Evolutionary conservation across 2,797 vertebrate genomes (phyloP), one percentile per base, ranked within the genome.

Genomic region (Onychomys torridus): DNA sequence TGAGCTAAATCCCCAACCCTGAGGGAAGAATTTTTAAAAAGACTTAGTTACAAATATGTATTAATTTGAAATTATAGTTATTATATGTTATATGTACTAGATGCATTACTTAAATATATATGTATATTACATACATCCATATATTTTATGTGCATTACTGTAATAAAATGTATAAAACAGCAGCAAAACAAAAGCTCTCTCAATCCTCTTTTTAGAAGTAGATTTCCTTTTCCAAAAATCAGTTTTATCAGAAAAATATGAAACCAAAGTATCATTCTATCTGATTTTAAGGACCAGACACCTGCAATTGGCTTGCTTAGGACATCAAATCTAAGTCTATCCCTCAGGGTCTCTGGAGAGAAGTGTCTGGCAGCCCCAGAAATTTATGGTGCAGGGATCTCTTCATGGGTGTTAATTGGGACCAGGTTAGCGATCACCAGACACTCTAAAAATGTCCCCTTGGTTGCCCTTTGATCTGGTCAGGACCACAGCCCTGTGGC

Each of bases 221-320:
- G 25, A 16, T 77, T 97, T 97, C 23, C 79, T 90, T 94, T 76
- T 76, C 32, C 46, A 88, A 84, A 93, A 83, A 78, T 95, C 13
- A 37, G 34, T 93, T 96, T 96, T n/a, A 73, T 90, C 84, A 94
- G 90, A 89, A 86, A 95, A 92, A 88, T 76, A 59, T 63, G 37
- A 97, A 61, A 76, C 90, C 55, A 75, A 73, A 96, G 89, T 92
- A 88, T 93, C 90, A 76, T 92, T 87, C 61, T 88, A 63, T 91
- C 77, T 92, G 90, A 92, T 93, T 96, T 93, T 78, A 96, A 93
- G 59, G 67, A 90, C 78, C 43, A 82, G 81, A 94, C 43, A 92
- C 13, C 90, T 95, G 82, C 90, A 89, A 93, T 95, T 77, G 84
- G 59, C 90, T 97, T 77, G 76, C 85, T 67, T 46, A 93, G 79